Percentiles rank a stretch among this genome's conserved stretches.
phyloP scores from a whole-genome alignment of 35 echinoderm and acorn worm species.

The Ophioderma brevispina region DNA sequence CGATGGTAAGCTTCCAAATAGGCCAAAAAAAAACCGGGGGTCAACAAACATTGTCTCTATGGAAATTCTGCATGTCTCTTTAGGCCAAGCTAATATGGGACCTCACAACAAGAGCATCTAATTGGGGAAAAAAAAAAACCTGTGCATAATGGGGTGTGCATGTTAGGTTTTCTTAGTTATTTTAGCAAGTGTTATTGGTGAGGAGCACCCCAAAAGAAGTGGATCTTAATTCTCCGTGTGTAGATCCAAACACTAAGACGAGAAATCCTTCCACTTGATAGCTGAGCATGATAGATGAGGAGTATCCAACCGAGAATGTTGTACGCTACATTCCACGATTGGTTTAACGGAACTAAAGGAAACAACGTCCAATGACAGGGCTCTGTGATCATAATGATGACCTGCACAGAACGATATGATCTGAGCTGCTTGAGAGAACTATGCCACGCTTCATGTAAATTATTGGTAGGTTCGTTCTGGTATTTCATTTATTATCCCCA shows the following conservation, averaged over 20 bases:
- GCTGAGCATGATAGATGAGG: not conserved
- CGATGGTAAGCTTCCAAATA: no score
- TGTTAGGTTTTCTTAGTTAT: no score
- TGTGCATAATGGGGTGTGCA: no score
- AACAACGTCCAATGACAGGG: not conserved
- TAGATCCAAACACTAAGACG: not conserved
- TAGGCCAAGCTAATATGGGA: no score
- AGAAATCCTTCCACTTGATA: not conserved
- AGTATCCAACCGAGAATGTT: not conserved
- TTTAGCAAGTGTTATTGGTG: not conserved
- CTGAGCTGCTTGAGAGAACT: not conserved
- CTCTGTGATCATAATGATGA: conserved; percentile 16
- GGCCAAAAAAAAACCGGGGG: no score
- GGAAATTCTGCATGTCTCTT: no score
- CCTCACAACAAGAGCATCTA: no score
- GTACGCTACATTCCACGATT: conserved; percentile 3
- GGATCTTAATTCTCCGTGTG: not conserved
- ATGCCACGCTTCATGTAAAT: not conserved
- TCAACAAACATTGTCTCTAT: no score
- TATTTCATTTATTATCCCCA: no score
- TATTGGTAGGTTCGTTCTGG: not conserved
- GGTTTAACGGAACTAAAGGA: not conserved
- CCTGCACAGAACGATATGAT: not conserved
- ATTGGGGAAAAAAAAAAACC: no score
- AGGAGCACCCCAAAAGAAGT: not conserved